Evolutionary conservation across 2,888 invertebrate genomes (phyloP).

Genomic region (Trachelus tabidus): DNA sequence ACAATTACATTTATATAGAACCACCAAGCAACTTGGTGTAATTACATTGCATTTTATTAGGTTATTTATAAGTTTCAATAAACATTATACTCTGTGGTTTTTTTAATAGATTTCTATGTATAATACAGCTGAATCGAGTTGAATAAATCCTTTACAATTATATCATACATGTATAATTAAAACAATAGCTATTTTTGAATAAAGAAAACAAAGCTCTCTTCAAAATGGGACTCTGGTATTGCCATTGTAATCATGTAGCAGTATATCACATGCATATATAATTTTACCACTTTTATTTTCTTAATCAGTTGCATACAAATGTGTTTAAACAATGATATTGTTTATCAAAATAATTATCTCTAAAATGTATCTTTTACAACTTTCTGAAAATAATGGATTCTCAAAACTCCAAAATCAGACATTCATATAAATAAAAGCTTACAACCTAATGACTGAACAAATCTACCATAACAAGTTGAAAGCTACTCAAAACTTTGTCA

Average conservation of each 20-base stretch:
- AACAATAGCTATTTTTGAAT: background rate
- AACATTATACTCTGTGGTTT: background rate
- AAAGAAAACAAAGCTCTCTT: background rate
- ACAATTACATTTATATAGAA: background rate
- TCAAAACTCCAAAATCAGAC: background rate
- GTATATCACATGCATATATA: background rate
- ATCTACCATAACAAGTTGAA: background rate
- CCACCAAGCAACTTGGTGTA: background rate
- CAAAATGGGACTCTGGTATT: background rate
- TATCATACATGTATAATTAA: background rate
- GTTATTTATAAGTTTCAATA: background rate
- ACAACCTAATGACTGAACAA: background rate
- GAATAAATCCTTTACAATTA: background rate
- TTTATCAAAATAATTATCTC: background rate
- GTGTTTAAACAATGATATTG: background rate
- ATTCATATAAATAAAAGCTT: background rate
- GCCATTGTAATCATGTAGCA: background rate
- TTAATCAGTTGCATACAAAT: background rate
- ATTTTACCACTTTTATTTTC: background rate
- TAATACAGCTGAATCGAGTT: background rate
- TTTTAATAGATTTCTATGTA: background rate
- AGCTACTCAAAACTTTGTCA: background rate
- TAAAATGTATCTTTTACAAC: background rate
- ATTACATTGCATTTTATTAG: background rate
- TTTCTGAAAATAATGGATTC: background rate